phyloP scores from a whole-genome alignment of 1,140 invertebrate species.

The Aplysia californica region DNA sequence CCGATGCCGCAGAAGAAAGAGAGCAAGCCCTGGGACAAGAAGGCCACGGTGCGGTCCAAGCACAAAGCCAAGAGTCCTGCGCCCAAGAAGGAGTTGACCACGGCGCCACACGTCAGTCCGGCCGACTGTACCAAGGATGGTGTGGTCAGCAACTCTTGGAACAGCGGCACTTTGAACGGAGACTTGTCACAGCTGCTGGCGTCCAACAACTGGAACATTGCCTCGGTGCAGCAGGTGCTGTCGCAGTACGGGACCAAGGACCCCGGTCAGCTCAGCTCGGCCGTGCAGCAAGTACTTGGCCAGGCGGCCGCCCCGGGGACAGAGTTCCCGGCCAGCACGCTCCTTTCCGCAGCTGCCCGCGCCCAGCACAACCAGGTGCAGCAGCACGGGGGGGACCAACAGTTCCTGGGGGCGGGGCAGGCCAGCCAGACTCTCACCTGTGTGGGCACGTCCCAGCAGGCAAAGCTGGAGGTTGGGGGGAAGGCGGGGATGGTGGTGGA shows the following conservation, averaged over 20 bases:
- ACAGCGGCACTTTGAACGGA: neutral
- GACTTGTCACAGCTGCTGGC: constrained; percentile 12
- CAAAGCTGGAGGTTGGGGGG: too few relatives aligned
- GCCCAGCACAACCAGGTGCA: constrained; percentile 6
- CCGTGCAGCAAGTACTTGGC: neutral
- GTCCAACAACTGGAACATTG: constrained; percentile 25
- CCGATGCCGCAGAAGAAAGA: neutral
- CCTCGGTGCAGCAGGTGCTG: constrained; percentile 18
- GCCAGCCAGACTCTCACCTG: too few relatives aligned
- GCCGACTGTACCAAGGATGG: neutral
- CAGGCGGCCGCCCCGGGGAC: neutral
- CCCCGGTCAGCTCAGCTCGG: neutral
- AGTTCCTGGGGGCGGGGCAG: too few relatives aligned
- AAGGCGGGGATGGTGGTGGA: too few relatives aligned
- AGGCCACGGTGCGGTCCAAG: neutral
- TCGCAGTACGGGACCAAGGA: constrained; percentile 8
- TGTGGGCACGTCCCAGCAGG: too few relatives aligned
- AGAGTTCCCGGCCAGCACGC: constrained; percentile 21
- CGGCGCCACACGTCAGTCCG: neutral
- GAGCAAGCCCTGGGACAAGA: neutral
- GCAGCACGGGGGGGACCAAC: neutral
- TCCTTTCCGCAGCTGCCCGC: constrained; percentile 6
- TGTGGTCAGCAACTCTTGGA: neutral
- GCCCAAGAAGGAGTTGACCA: neutral
- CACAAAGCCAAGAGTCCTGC: neutral